Percentiles rank a stretch among this genome's conserved stretches.
phyloP scores from a whole-genome alignment of 92 coral and sea anemone species.

The Scolanthus callimorphus region DNA sequence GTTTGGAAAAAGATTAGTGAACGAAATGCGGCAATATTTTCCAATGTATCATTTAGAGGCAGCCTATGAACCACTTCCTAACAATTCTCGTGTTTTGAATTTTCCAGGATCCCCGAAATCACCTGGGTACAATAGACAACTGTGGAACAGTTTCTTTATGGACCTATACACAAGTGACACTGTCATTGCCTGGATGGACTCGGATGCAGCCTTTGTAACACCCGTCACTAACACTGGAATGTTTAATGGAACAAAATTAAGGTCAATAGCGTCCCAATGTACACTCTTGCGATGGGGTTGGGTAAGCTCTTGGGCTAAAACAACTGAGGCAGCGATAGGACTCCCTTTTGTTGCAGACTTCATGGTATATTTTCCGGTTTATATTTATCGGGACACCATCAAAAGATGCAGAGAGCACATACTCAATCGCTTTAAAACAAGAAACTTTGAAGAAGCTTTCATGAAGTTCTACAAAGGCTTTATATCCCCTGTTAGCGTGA shows the following conservation, averaged over 20 bases:
- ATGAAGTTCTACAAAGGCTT: constrained; percentile 5
- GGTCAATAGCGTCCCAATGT: constrained; percentile 8
- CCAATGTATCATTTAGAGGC: constrained; percentile 8
- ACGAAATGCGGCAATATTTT: neutral
- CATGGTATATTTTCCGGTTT: constrained; percentile 37
- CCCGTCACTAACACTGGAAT: constrained; percentile 5
- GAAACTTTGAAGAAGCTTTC: constrained; percentile 38
- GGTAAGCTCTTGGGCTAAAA: constrained; percentile 9
- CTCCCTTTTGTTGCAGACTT: constrained; percentile 27
- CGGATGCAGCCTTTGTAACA: constrained; percentile 11
- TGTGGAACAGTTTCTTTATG: constrained; percentile 9
- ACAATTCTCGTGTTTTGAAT: constrained; percentile 4
- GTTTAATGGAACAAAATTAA: constrained; percentile 3
- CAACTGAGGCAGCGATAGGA: constrained; percentile 13
- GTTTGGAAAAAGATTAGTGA: neutral
- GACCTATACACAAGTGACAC: constrained; percentile 25
- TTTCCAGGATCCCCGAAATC: constrained; percentile 1
- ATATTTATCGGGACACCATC: constrained; percentile 38
- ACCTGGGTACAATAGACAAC: neutral
- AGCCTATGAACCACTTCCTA: constrained; percentile 8
- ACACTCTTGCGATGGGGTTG: neutral
- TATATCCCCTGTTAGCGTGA: constrained; percentile 15
- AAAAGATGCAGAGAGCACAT: neutral
- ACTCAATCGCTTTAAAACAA: constrained; percentile 16
- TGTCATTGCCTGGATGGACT: constrained; percentile 39